These are phyloP conservation scores for Denticeps clupeoides DNA, from an alignment of 2,797 vertebrate genomes.

Conservation along the genomic window DNA sequence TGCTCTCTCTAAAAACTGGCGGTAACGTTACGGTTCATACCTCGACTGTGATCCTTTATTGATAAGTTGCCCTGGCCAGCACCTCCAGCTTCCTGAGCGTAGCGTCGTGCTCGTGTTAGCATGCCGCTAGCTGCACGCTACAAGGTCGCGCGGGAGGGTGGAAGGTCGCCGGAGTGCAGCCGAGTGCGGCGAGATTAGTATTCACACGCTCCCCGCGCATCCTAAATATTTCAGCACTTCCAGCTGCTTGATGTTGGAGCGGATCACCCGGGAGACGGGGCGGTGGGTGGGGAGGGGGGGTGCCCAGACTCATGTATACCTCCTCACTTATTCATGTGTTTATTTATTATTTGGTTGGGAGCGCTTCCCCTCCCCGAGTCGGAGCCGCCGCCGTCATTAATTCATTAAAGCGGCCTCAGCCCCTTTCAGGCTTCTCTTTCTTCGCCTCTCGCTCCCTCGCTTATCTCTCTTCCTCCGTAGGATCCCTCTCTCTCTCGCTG, in stretches of 20 bases:
- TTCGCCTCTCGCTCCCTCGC: constrained; percentile 3
- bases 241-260: constrained; percentile 65
- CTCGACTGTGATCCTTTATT: no score
- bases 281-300: background rate
- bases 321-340: constrained; percentile 68
- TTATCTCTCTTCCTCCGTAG: constrained; percentile 3
- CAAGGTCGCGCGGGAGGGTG: constrained; percentile 52
- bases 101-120: no score
- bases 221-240: constrained; percentile 68
- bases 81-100: no score
- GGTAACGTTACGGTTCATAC: no score
- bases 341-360: constrained; percentile 63
- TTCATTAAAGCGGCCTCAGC: constrained; percentile 53
- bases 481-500: constrained; percentile 1
- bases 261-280: constrained; percentile 46
- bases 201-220: constrained; percentile 46
- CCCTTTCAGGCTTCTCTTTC: constrained; percentile 15
- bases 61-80: no score
- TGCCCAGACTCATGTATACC: constrained; percentile 55
- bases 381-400: constrained; percentile 44
- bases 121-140: constrained; percentile 39
- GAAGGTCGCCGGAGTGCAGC: constrained; percentile 41
- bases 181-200: constrained; percentile 48
- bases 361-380: constrained; percentile 11
- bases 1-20: no score